Evolutionary conservation across 2,113 vertebrate species (phyloP).

Genomic region (Chaetura pelagica): DNA sequence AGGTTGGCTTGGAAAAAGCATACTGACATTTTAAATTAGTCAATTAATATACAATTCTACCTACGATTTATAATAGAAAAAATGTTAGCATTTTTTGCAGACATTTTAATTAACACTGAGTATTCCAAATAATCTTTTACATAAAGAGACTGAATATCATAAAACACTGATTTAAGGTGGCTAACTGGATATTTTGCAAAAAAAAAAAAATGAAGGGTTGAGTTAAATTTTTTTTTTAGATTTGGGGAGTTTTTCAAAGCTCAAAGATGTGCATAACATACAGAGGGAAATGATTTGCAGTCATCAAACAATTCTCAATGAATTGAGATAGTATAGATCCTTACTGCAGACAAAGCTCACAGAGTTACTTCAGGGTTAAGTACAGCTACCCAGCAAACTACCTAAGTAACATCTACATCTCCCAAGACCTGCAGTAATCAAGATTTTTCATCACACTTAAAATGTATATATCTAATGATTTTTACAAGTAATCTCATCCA

Average conservation of each 20-base stretch:
- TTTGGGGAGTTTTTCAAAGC: neutral
- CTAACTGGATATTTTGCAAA: neutral
- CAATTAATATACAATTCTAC: slow-evolving; percentile 76
- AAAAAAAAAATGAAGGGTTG: neutral
- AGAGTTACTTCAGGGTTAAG: neutral
- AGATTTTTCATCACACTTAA: neutral
- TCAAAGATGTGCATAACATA: neutral
- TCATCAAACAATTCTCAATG: neutral
- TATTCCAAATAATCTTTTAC: slow-evolving; percentile 24
- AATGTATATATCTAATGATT: neutral
- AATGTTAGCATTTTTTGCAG: slow-evolving; percentile 62
- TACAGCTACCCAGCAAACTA: neutral
- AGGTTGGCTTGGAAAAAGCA: slow-evolving; percentile 90
- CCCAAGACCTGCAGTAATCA: neutral
- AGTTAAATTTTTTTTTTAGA: neutral
- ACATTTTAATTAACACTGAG: slow-evolving; percentile 72
- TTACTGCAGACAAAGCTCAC: neutral
- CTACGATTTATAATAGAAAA: slow-evolving; percentile 62
- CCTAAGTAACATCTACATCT: neutral
- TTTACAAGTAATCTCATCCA: neutral
- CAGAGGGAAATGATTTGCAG: neutral
- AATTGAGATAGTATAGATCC: neutral
- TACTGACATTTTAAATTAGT: slow-evolving; percentile 80
- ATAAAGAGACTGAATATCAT: neutral
- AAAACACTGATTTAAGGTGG: neutral